Evolutionary conservation across 2,113 vertebrate genomes (phyloP).

Genomic region (Campylorhamphus procurvoides): DNA sequence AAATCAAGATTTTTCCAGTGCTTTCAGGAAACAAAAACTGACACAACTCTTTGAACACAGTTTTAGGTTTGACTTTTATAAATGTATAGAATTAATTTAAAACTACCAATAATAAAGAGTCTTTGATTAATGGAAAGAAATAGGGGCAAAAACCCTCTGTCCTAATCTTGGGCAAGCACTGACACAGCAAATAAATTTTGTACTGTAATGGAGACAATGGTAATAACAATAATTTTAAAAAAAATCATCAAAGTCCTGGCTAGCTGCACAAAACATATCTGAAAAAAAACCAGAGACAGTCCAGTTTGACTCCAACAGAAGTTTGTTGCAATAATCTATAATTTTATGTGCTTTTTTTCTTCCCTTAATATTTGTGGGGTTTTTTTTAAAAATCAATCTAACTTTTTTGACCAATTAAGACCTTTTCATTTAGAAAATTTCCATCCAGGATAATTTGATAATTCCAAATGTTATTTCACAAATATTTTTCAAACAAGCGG

Average conservation of each 20-base stretch:
- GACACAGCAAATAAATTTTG: neutral
- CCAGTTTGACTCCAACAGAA: neutral
- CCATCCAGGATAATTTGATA: rapidly evolving
- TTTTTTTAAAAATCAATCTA: neutral
- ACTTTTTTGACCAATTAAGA: neutral
- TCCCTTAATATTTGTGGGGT: neutral
- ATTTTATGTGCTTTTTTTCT: neutral
- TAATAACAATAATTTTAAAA: neutral
- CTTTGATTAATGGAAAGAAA: neutral
- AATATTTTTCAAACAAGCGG: rapidly evolving
- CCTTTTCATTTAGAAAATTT: neutral
- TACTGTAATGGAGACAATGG: neutral
- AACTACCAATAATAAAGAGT: neutral
- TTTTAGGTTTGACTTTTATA: neutral
- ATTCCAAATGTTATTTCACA: neutral
- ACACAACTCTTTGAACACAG: neutral
- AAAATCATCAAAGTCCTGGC: neutral
- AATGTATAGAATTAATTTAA: neutral
- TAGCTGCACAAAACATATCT: neutral
- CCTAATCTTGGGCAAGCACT: neutral
- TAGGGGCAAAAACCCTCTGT: neutral
- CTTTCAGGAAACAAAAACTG: neutral
- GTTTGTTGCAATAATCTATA: neutral
- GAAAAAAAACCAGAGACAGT: neutral
- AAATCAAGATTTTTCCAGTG: neutral